Evolutionary conservation across 2,113 vertebrate species (phyloP).

Genomic region (Dipodomys merriami): DNA sequence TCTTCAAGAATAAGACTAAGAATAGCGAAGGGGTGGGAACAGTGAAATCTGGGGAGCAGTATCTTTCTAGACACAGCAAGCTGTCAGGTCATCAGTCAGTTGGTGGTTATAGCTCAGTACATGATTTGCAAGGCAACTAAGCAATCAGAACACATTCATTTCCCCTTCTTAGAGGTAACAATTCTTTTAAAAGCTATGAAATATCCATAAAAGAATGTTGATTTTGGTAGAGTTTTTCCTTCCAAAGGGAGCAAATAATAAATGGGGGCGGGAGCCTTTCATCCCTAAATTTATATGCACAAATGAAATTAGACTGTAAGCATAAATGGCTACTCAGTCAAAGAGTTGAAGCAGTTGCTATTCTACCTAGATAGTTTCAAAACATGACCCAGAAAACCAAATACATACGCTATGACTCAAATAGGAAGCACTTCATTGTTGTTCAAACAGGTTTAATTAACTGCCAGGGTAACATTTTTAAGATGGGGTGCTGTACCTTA

Average conservation of each 20-base stretch:
- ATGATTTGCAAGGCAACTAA: slow-evolving; percentile 68
- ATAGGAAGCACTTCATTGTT: slow-evolving; percentile 34
- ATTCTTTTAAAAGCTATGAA: slow-evolving; percentile 57
- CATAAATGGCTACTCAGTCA: not conserved
- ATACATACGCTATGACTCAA: slow-evolving; percentile 15
- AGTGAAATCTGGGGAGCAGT: slow-evolving; percentile 41
- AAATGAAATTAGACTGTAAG: not conserved
- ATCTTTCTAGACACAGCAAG: not conserved
- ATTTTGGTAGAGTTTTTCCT: not conserved
- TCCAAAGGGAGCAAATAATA: slow-evolving; percentile 50
- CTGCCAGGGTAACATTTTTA: not conserved
- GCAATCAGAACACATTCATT: slow-evolving; percentile 33
- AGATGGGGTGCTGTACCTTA: not conserved
- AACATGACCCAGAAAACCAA: slow-evolving; percentile 43
- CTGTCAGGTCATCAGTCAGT: not conserved
- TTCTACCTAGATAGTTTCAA: not conserved
- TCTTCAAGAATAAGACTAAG: slow-evolving; percentile 60
- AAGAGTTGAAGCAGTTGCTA: slow-evolving; percentile 26
- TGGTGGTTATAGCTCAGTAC: slow-evolving; percentile 24
- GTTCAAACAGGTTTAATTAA: slow-evolving; percentile 50
- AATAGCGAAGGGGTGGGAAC: slow-evolving; percentile 37
- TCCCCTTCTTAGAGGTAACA: slow-evolving; percentile 59
- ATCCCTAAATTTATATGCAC: slow-evolving; percentile 24
- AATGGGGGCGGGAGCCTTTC: not conserved
- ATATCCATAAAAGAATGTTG: slow-evolving; percentile 28